These are phyloP conservation scores for Dasypogon diadema DNA, from an alignment of 2,888 invertebrate genomes.

Conservation along the genomic window DNA sequence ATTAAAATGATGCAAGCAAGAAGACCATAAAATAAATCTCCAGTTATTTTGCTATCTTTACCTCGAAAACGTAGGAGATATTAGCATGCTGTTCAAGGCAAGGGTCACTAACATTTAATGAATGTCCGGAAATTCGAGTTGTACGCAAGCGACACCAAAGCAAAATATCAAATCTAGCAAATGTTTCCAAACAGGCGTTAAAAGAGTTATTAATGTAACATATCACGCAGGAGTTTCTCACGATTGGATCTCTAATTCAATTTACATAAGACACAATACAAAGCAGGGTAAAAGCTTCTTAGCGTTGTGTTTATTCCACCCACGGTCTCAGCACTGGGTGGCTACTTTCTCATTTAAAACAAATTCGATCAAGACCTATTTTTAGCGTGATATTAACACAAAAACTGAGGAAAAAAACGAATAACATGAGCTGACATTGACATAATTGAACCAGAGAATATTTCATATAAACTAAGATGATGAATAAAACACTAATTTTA, in stretches of 20 bases:
- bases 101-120: too few species aligned
- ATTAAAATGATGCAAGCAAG: too few species aligned
- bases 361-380: neutral
- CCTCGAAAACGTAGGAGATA: too few species aligned
- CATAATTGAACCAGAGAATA: neutral
- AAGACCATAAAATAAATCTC: too few species aligned
- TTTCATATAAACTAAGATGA: neutral
- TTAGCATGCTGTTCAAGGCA: too few species aligned
- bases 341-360: neutral
- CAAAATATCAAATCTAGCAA: too few species aligned
- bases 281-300: neutral
- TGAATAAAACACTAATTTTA: conserved; percentile 21
- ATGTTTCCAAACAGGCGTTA: neutral
- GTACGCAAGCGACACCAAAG: too few species aligned
- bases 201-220: neutral
- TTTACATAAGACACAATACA: neutral
- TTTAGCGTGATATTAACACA: neutral
- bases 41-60: too few species aligned
- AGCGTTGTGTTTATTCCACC: neutral
- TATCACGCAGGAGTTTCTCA: neutral
- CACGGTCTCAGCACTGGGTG: neutral
- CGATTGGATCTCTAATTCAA: too few species aligned
- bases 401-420: neutral
- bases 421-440: neutral
- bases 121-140: too few species aligned